Base-by-base conservation (phyloP, 2,113 vertebrate genomes). In the Urocynchramus pylzowi region DNA sequence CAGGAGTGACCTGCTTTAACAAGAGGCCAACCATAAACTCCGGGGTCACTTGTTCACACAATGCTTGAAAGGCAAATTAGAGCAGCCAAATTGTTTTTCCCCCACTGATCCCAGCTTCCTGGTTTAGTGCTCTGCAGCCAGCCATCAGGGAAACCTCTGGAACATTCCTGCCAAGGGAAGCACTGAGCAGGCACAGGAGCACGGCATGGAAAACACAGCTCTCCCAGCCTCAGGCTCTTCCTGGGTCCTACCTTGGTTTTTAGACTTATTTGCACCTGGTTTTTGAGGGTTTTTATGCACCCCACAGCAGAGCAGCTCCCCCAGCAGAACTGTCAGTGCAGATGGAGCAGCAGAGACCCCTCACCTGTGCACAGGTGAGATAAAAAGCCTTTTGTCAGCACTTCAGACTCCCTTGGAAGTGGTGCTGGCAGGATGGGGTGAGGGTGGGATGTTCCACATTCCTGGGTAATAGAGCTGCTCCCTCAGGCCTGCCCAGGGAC, bases 1-100 rank as follows among this genome's bases (percentile, higher is more conserved):
- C 39, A 4, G 65, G 49, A 18, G 24, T 90, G 90, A 93, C 53
- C 85, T 47, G 53, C 88, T 95, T 83, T 83, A 53, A 33, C 80
- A 65, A 77, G 88, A 88, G 67, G 90, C 94, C 95, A 96, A 69
- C 63, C 92, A 84, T 65, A 57, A 95, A 88, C 67, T 41, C 8
- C 0, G 10, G 63, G 92, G 94, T 92, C 92, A 90, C 67, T 94
- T 33, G 53, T 37, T 85, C 94, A 83, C 2, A 8, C 75, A 79
- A 31, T 1, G 1, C 67, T 75, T 73, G 49, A 92, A 88, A 69
- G 83, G 74, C 88, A 88, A 87, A 95, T 92, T 68, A 76, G 94
- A 75, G 88, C 42, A n/a, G 74, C 24, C 88, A 67, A 28, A 37
- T 41, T 91, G 78, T 3, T 89, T 83, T 39, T 7, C 33, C 37